phyloP scores from a whole-genome alignment of 2,113 vertebrate species.

The Callipepla squamata region DNA sequence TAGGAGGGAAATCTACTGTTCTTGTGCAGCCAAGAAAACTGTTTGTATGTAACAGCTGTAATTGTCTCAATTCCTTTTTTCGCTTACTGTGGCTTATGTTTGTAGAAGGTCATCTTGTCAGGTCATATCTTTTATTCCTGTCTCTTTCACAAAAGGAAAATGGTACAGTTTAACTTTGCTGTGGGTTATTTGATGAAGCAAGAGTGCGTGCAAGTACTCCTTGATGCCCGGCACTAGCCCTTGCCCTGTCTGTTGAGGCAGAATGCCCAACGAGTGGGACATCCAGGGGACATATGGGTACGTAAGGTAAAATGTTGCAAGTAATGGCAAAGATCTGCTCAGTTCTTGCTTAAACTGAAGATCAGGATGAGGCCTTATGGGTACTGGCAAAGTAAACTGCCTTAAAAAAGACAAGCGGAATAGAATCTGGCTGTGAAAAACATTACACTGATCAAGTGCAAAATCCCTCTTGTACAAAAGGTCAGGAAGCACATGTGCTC shows the following conservation, averaged over 20 bases:
- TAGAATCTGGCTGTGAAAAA: background rate
- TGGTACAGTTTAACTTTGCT: background rate
- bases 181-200: background rate
- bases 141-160: background rate
- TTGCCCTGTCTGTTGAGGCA: background rate
- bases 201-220: background rate
- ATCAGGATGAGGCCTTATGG: background rate
- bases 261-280: background rate
- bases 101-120: background rate
- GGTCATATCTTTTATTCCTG: background rate
- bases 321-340: background rate
- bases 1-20: background rate
- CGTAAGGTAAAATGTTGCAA: background rate
- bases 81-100: background rate
- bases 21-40: background rate
- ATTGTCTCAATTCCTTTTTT: background rate
- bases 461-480: background rate
- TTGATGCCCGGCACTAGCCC: background rate
- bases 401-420: background rate
- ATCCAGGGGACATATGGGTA: background rate
- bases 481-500: background rate
- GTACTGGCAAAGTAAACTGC: background rate
- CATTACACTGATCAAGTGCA: background rate
- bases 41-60: accelerated
- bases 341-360: background rate